A percentile compares a stretch with the other conserved stretches of the same genome.
These are phyloP conservation scores for Mohoua ochrocephala DNA, from an alignment of 2,113 vertebrate genomes.

Conservation along the genomic window DNA sequence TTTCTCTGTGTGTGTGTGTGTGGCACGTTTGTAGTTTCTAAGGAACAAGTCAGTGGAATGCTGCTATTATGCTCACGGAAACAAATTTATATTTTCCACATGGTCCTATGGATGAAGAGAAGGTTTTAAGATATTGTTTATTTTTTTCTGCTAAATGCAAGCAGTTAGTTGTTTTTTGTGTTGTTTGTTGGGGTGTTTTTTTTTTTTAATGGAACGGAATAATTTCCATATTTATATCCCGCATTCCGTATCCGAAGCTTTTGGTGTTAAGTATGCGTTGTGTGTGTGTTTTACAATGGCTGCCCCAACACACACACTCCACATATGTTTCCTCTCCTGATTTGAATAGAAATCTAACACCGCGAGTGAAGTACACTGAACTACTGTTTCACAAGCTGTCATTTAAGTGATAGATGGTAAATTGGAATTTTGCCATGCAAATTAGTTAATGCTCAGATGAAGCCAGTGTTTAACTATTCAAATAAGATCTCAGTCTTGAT, in stretches of 20 bases:
- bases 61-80: not conserved
- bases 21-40: not conserved
- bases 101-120: not conserved
- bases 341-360: conserved; percentile 39
- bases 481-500: conserved; percentile 51
- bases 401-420: conserved; percentile 56
- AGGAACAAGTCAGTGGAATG: not conserved
- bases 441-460: conserved; percentile 62
- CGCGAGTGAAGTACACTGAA: conserved; percentile 16
- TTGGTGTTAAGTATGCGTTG: not conserved
- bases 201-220: not conserved
- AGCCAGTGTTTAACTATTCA: conserved; percentile 59
- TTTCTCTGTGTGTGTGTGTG: not conserved
- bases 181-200: no score
- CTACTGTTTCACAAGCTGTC: conserved; percentile 54
- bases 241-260: not conserved
- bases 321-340: conserved; percentile 40
- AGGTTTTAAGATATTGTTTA: not conserved
- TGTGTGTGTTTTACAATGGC: conserved; percentile 23
- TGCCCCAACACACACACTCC: not conserved
- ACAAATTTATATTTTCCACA: not conserved
- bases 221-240: not conserved
- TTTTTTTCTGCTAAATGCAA: not conserved
- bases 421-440: conserved; percentile 61
- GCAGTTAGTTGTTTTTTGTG: not conserved